These are phyloP conservation scores for Ectemnius cavifrons DNA, from an alignment of 2,888 invertebrate genomes.

Conservation along the genomic window DNA sequence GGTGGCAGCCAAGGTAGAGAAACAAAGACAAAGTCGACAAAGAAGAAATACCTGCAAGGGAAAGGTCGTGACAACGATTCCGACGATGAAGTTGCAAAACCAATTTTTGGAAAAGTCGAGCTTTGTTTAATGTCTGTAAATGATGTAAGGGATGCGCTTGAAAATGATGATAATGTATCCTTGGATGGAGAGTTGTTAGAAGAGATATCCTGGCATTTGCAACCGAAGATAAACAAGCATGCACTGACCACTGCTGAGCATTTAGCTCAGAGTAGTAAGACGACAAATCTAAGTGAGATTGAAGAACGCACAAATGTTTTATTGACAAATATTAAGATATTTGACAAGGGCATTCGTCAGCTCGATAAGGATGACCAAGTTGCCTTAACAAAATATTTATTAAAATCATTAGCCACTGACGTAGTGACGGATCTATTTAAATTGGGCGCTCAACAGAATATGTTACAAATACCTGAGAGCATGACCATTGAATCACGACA, in stretches of 20 bases:
- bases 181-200: constrained; percentile 87
- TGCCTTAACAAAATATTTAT: constrained; percentile 88
- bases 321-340: constrained; percentile 86
- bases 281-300: constrained; percentile 75
- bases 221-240: constrained; percentile 85
- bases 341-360: constrained; percentile 87
- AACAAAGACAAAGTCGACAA: constrained; percentile 95
- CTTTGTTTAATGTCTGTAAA: constrained; percentile 84
- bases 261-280: constrained; percentile 84
- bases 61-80: constrained; percentile 84
- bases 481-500: constrained; percentile 82
- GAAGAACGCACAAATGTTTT: constrained; percentile 90
- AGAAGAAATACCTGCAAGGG: constrained; percentile 85
- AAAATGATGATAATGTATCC: constrained; percentile 78
- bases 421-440: constrained; percentile 88
- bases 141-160: constrained; percentile 85
- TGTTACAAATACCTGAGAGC: constrained; percentile 80
- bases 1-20: constrained; percentile 96
- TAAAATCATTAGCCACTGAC: constrained; percentile 91
- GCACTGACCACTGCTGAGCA: constrained; percentile 85
- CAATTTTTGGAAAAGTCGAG: constrained; percentile 76
- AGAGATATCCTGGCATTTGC: constrained; percentile 84
- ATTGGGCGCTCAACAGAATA: constrained; percentile 86
- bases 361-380: constrained; percentile 83
- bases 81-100: constrained; percentile 80